phyloP scores from a whole-genome alignment of 2,797 vertebrate genomes.

The Cheirogaleus major region DNA sequence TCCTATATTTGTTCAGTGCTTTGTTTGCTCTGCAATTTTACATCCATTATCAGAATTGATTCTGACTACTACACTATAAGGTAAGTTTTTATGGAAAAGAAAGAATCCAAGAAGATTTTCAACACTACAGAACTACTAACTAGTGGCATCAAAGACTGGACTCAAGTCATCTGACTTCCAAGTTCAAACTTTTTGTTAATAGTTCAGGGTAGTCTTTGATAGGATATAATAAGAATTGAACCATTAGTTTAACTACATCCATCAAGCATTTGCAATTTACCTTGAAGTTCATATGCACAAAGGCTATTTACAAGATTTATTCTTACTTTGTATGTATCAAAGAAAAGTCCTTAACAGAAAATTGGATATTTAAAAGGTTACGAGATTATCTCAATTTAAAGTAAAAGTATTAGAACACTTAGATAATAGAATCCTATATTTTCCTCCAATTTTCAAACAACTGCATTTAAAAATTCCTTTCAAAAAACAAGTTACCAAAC shows the following conservation, averaged over 20 bases:
- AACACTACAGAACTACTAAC: neutral
- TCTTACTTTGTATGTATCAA: neutral
- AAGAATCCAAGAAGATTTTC: neutral
- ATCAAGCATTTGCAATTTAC: neutral
- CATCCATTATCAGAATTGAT: neutral
- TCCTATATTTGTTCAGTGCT: neutral
- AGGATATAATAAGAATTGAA: neutral
- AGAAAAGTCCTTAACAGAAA: neutral
- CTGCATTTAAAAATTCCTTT: neutral
- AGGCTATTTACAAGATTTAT: neutral
- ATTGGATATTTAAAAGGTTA: neutral
- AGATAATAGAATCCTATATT: neutral
- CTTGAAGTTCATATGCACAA: neutral
- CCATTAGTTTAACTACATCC: neutral
- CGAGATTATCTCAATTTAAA: neutral
- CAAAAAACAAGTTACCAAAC: neutral
- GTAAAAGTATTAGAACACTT: neutral
- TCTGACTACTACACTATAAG: neutral
- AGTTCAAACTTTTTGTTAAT: neutral
- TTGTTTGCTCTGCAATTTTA: neutral
- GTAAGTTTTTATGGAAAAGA: neutral
- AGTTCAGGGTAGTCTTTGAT: neutral
- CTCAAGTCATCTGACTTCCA: neutral
- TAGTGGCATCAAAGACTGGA: neutral
- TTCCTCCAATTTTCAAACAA: neutral